Percentiles rank a stretch among this genome's conserved stretches.
Evolutionary conservation across 1,140 invertebrate genomes (phyloP).

Genomic region (Magallana angulata): DNA sequence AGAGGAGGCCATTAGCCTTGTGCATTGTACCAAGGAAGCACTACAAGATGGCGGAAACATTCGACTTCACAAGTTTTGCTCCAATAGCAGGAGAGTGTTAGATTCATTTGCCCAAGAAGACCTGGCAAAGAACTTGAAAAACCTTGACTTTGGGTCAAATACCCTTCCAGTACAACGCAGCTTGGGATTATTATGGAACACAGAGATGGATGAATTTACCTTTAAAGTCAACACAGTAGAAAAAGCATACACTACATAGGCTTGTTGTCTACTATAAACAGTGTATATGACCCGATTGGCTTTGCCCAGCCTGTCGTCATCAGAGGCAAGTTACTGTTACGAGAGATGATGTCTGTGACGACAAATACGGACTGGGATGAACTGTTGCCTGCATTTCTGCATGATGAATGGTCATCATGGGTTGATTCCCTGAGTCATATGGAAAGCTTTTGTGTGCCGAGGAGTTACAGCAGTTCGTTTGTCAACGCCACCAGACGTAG

Average conservation of each 20-base stretch:
- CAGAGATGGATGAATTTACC: slow-evolving; percentile 45
- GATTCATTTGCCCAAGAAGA: slow-evolving; percentile 49
- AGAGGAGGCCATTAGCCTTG: no score
- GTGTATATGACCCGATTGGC: slow-evolving; percentile 56
- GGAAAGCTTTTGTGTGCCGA: slow-evolving; percentile 36
- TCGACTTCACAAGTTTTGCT: slow-evolving; percentile 57
- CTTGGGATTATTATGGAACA: slow-evolving; percentile 59
- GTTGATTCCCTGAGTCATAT: slow-evolving; percentile 24
- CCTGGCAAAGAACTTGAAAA: slow-evolving; percentile 53
- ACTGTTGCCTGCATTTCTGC: not conserved
- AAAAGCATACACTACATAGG: slow-evolving; percentile 57
- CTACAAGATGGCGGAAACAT: slow-evolving; percentile 29
- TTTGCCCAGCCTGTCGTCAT: slow-evolving; percentile 50
- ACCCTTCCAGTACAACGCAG: slow-evolving; percentile 56
- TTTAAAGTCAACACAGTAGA: slow-evolving; percentile 47
- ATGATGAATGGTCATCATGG: slow-evolving; percentile 46
- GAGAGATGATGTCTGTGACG: slow-evolving; percentile 20
- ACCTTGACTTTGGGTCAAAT: slow-evolving; percentile 47
- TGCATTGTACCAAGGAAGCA: slow-evolving; percentile 49
- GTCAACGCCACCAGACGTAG: slow-evolving; percentile 8
- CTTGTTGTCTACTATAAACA: slow-evolving; percentile 52
- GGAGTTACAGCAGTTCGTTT: not conserved
- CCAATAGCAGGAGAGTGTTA: slow-evolving; percentile 48
- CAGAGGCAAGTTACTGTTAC: slow-evolving; percentile 42
- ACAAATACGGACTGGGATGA: slow-evolving; percentile 50